Conservation (phyloP, 2,888 invertebrate species). For the Troglohyphantes excavatus region DNA sequence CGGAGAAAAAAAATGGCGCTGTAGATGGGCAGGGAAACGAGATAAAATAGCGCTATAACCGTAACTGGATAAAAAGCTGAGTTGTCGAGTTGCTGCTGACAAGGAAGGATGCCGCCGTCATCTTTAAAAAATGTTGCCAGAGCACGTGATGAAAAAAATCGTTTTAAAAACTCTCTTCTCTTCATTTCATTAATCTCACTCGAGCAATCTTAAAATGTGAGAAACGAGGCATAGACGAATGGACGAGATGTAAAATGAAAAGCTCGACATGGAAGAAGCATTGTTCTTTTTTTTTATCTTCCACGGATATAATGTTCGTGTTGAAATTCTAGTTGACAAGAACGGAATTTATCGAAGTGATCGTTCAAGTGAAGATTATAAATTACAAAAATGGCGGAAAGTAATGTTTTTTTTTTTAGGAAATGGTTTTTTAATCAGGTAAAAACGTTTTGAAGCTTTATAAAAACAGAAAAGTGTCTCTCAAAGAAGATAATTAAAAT, state of each 20-base stretch:
- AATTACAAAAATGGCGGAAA: slow-evolving; percentile 57
- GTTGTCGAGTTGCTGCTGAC: slow-evolving; percentile 76
- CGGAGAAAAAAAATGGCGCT: slow-evolving; percentile 32
- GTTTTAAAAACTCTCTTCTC: slow-evolving; percentile 70
- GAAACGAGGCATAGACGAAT: slow-evolving; percentile 72
- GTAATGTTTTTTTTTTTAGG: slow-evolving; percentile 43
- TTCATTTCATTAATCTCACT: slow-evolving; percentile 77
- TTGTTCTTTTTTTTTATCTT: slow-evolving; percentile 5
- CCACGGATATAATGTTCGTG: slow-evolving; percentile 41
- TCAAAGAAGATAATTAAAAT: slow-evolving; percentile 2
- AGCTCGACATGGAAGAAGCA: slow-evolving; percentile 62
- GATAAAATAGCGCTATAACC: slow-evolving; percentile 75
- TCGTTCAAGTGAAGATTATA: slow-evolving; percentile 70
- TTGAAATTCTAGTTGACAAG: slow-evolving; percentile 61
- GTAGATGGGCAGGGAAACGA: slow-evolving; percentile 42
- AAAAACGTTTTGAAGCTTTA: slow-evolving; percentile 2
- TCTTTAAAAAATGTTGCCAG: slow-evolving; percentile 60
- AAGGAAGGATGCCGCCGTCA: slow-evolving; percentile 53
- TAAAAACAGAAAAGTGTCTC: not conserved
- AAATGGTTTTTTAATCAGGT: slow-evolving; percentile 71
- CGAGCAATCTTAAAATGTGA: slow-evolving; percentile 44
- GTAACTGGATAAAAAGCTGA: slow-evolving; percentile 77
- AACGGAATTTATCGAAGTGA: slow-evolving; percentile 73
- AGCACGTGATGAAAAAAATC: slow-evolving; percentile 61
- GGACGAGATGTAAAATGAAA: slow-evolving; percentile 73